phyloP scores from a whole-genome alignment of 2,888 invertebrate genomes.

The Helleia helle region DNA sequence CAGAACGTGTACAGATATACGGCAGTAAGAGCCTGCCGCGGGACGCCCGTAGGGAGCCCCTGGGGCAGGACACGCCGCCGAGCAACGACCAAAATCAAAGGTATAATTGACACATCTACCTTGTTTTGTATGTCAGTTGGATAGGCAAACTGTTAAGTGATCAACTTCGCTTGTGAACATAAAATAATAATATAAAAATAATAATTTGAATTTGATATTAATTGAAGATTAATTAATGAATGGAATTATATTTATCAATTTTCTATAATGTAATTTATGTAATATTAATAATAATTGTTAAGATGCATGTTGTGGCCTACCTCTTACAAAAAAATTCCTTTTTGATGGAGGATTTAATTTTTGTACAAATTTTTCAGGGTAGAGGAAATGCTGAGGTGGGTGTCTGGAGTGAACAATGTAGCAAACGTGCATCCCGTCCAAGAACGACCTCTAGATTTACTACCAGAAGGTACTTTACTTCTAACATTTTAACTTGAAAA shows the following conservation, averaged over 20 bases:
- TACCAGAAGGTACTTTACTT: conserved; percentile 71
- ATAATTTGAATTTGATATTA: too few species aligned
- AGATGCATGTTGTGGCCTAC: too few species aligned
- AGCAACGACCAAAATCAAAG: conserved; percentile 60
- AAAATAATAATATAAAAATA: too few species aligned
- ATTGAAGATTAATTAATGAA: too few species aligned
- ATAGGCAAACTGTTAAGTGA: too few species aligned
- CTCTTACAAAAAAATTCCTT: too few species aligned
- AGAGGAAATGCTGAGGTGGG: conserved; percentile 69
- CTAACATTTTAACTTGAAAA: too few species aligned
- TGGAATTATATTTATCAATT: too few species aligned
- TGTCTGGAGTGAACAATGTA: conserved; percentile 63
- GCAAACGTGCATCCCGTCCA: conserved; percentile 53
- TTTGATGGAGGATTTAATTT: not conserved
- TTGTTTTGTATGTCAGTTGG: too few species aligned
- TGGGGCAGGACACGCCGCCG: conserved; percentile 84
- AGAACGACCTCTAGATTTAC: conserved; percentile 63
- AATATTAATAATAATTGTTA: too few species aligned
- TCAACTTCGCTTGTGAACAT: too few species aligned
- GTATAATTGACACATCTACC: conserved; percentile 28
- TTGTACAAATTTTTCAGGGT: conserved; percentile 48
- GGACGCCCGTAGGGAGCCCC: conserved; percentile 87
- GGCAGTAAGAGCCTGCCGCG: conserved; percentile 84
- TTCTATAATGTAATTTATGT: too few species aligned
- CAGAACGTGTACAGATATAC: conserved; percentile 76